Evolutionary conservation across 2,797 vertebrate species (phyloP), one percentile per base, ranked within the genome.

Genomic region (Bovichtus diacanthus): DNA sequence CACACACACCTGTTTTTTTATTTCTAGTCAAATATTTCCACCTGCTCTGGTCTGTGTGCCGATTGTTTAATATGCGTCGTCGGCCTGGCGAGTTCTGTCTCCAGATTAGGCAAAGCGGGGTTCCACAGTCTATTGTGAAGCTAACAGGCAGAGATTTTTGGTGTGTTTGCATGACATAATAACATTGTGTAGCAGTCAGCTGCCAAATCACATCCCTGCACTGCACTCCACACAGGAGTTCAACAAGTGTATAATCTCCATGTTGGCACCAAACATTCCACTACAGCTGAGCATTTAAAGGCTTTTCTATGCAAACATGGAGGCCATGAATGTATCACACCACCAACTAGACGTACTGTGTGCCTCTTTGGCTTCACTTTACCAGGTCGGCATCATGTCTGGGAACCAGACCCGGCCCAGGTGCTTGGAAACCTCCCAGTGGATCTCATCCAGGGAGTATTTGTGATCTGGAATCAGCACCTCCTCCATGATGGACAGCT

Each of bases 381-480:
- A 99, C 98, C 98, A 99, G 1, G 97, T 99, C 2, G 98, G 98
- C 98, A 99, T 99, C 97, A 98, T 98, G 85, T 99, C 98, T 2
- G 98, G 98, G 92, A 99, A 99, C 98, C 98, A 99, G 74, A 99
- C 97, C 50, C 98, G 95, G 67, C 98, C 98, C 3, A 99, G 96
- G 88, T 99, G 97, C 91, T 99, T 99, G 9, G 98, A 99, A 56
- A 99, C 98, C 88, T 99, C 98, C 98, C 98, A 99, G 7, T 99
- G 97, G 84, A 99, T 99, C 94, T 99, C 98, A 86, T 99, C 98
- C 87, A 97, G 94, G 87, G 93, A 96, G 92, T 97, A 99, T 79
- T 96, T 97, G 89, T 98, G 97, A 90, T 99, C 98, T 54, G 98
- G 97, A 81, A 99, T 97, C 91, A 99, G 91, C 72, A 99, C 98